Conservation (phyloP, 2,888 invertebrate genomes). For the Ormyrus nitidulus region DNA sequence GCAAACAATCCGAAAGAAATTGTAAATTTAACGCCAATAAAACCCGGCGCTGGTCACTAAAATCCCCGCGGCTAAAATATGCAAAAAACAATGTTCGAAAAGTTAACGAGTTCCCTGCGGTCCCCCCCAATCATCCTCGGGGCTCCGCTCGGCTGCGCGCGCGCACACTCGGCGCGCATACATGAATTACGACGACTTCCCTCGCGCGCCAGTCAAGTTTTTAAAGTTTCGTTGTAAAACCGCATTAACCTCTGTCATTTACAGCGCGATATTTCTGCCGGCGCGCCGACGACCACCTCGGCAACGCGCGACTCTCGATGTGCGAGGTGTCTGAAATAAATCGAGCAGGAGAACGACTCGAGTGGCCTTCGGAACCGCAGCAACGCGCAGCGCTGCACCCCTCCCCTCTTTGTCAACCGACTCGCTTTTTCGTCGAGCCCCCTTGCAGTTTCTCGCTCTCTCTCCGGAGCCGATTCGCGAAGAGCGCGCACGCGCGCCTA, state of each 20-base stretch:
- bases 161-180: neutral
- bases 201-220: constrained; percentile 23
- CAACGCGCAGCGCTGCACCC: constrained; percentile 25
- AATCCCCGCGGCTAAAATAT: neutral
- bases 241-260: constrained; percentile 56
- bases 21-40: neutral
- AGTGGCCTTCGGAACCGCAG: constrained; percentile 52
- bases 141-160: neutral
- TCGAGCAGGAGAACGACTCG: constrained; percentile 46
- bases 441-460: constrained; percentile 34
- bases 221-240: constrained; percentile 54
- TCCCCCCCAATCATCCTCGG: neutral
- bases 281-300: constrained; percentile 46
- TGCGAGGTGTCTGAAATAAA: constrained; percentile 55
- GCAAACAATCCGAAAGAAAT: neutral
- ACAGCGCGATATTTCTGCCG: constrained; percentile 54
- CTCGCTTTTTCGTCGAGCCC: constrained; percentile 39
- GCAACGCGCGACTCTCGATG: neutral
- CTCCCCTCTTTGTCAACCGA: constrained; percentile 36
- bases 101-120: constrained; percentile 46
- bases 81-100: constrained; percentile 45
- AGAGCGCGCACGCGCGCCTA: constrained; percentile 1
- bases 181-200: constrained; percentile 45
- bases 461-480: constrained; percentile 7
- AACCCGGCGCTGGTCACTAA: neutral